Conservation (phyloP, 2,797 vertebrate species). For the Oophaga sylvatica region DNA sequence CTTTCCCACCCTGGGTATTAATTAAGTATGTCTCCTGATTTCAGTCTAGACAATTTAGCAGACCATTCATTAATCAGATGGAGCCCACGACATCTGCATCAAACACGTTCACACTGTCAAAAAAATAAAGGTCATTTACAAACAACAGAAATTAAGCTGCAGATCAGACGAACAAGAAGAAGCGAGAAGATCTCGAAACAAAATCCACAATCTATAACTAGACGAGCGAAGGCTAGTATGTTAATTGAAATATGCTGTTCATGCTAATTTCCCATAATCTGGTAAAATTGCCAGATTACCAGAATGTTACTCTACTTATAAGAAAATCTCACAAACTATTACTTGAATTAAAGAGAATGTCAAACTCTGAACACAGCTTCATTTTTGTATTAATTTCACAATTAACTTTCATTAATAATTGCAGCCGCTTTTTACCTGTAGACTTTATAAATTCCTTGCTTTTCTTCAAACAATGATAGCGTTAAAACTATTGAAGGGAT, state of each 20-base stretch:
- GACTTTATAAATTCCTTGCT: too few relatives aligned
- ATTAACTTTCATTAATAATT: too few relatives aligned
- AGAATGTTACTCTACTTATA: not conserved
- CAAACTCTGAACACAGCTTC: not conserved
- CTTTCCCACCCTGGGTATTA: not conserved
- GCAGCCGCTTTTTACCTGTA: too few relatives aligned
- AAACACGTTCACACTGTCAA: not conserved
- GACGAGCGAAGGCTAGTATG: not conserved
- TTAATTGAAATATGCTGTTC: too few relatives aligned
- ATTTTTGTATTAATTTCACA: too few relatives aligned
- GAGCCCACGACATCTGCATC: constrained; percentile 11
- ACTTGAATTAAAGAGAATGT: not conserved
- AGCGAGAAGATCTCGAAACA: not conserved
- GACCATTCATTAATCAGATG: not conserved
- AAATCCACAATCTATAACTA: not conserved
- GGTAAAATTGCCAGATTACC: not conserved
- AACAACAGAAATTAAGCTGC: not conserved
- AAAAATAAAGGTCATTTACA: constrained; percentile 26
- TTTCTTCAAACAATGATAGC: too few relatives aligned
- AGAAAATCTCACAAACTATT: not conserved
- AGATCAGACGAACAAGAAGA: not conserved
- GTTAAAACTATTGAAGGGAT: too few relatives aligned
- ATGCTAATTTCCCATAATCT: too few relatives aligned
- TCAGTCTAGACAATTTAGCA: constrained; percentile 31
- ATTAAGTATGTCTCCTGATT: constrained; percentile 7